These are phyloP conservation scores for Diarsia rubi DNA, from an alignment of 2,888 invertebrate species.

Conservation along the genomic window DNA sequence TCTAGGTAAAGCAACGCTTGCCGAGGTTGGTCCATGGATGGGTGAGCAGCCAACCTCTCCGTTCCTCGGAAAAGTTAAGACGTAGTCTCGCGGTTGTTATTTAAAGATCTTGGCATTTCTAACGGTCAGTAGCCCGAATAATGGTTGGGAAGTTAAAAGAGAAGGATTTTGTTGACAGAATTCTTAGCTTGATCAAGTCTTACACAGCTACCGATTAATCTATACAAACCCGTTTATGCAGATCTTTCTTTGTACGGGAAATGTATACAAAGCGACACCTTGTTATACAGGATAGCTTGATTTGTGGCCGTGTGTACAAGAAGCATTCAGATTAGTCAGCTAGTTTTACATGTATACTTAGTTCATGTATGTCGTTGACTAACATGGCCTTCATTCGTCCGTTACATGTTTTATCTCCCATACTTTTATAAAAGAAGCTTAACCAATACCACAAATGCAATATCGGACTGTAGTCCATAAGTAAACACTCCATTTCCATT, in stretches of 20 bases:
- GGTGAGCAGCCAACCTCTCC: background rate
- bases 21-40: background rate
- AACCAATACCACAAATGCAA: constrained; percentile 16
- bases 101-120: background rate
- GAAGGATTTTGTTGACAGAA: too few relatives aligned
- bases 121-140: too few relatives aligned
- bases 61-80: background rate
- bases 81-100: background rate
- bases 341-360: background rate
- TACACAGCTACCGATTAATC: too few relatives aligned
- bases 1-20: background rate
- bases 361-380: background rate
- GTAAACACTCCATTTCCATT: constrained; percentile 8
- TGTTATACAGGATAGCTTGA: too few relatives aligned
- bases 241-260: too few relatives aligned
- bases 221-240: too few relatives aligned
- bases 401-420: constrained; percentile 12
- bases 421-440: constrained; percentile 3
- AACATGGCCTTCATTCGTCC: background rate
- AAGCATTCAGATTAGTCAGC: background rate
- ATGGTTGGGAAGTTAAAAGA: too few relatives aligned
- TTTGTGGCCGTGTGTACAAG: background rate
- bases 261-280: too few relatives aligned
- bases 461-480: constrained; percentile 13
- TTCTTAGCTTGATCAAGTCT: too few relatives aligned